Percentiles rank a stretch among this genome's conserved stretches.
phyloP scores from a whole-genome alignment of 1,140 invertebrate genomes.

The Phocides pigmalion region DNA sequence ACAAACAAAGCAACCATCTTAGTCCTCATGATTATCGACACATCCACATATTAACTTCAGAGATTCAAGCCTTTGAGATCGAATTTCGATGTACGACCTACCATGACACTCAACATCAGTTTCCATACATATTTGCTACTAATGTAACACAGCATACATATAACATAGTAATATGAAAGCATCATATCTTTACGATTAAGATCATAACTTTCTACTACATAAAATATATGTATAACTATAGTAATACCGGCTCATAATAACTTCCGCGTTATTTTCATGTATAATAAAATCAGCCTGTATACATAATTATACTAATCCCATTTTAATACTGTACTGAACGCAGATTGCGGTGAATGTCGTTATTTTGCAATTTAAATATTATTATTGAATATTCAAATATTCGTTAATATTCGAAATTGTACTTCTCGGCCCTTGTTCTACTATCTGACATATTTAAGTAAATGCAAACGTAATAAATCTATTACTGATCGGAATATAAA shows the following conservation, averaged over 20 bases:
- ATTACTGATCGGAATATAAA: constrained; percentile 3
- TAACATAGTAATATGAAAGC: no score
- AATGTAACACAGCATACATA: no score
- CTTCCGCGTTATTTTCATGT: constrained; percentile 30
- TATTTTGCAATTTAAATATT: constrained; percentile 45
- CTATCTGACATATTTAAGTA: not conserved
- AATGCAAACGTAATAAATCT: constrained; percentile 6
- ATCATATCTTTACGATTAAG: constrained; percentile 6
- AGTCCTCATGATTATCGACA: no score
- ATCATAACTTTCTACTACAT: constrained; percentile 15
- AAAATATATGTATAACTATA: not conserved
- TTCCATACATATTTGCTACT: no score
- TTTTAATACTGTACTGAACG: constrained; percentile 20
- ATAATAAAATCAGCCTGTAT: constrained; percentile 31
- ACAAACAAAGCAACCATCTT: no score
- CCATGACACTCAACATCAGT: no score
- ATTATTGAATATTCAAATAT: constrained; percentile 20
- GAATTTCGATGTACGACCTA: no score
- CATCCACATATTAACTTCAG: no score
- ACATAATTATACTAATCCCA: constrained; percentile 35
- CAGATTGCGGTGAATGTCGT: constrained; percentile 39
- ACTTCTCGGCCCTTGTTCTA: constrained; percentile 2
- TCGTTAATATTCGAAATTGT: constrained; percentile 13
- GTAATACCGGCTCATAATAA: constrained; percentile 15
- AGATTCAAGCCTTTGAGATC: no score